phyloP scores from a whole-genome alignment of 2,113 vertebrate species.

The Gasterosteus nipponicus region DNA sequence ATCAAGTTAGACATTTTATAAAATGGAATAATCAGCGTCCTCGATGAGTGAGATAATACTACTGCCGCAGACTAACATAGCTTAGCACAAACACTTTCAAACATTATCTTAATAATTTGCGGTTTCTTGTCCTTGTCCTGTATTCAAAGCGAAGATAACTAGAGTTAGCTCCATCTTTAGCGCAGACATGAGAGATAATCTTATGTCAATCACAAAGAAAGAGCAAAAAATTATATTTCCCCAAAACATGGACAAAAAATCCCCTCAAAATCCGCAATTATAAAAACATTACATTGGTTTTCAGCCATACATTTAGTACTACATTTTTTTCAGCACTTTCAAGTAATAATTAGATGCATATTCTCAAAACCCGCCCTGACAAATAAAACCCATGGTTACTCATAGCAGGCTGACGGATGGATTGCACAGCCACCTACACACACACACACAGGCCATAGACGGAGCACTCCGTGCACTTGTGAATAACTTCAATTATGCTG shows the following conservation, averaged over 20 bases:
- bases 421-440: neutral
- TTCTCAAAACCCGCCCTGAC: neutral
- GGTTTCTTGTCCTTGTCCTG: neutral
- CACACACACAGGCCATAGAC: neutral
- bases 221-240: neutral
- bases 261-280: neutral
- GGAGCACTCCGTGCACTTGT: neutral
- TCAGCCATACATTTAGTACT: neutral
- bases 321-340: neutral
- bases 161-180: neutral
- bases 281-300: neutral
- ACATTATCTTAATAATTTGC: neutral
- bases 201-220: neutral
- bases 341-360: neutral
- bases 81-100: neutral
- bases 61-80: neutral
- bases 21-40: neutral
- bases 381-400: neutral
- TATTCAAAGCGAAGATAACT: neutral
- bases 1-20: neutral
- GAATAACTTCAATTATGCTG: neutral
- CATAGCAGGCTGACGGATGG: neutral
- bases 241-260: neutral
- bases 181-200: neutral
- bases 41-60: neutral